These are phyloP conservation scores for Anastatus disparis DNA, from an alignment of 1,140 invertebrate genomes.

Conservation along the genomic window DNA sequence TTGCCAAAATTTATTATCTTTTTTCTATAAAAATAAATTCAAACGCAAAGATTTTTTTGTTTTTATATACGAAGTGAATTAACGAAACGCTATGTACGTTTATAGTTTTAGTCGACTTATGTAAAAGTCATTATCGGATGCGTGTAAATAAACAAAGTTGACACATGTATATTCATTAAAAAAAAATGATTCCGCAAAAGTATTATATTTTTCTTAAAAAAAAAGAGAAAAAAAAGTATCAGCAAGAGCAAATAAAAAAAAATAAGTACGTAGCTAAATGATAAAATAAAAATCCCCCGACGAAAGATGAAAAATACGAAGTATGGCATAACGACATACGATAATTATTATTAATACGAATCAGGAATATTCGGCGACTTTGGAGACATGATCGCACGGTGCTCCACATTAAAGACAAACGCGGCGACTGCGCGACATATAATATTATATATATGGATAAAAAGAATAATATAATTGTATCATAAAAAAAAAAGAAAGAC, in stretches of 20 bases:
- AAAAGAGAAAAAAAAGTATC: constrained; percentile 5
- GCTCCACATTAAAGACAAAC: too few relatives aligned
- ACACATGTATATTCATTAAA: constrained; percentile 24
- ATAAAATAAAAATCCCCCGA: too few relatives aligned
- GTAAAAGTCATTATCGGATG: constrained; percentile 28
- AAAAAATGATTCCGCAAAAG: constrained; percentile 23
- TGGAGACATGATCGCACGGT: constrained; percentile 41
- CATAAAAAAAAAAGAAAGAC: constrained; percentile 11
- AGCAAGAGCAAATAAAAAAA: constrained; percentile 12
- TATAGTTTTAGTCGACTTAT: constrained; percentile 36
- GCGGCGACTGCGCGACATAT: constrained; percentile 15
- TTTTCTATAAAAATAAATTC: constrained; percentile 1
- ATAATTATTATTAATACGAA: constrained; percentile 19
- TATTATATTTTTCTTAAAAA: constrained; percentile 41
- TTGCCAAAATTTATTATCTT: background rate
- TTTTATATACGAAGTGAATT: constrained; percentile 16
- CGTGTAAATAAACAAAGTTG: constrained; percentile 32
- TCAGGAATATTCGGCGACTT: constrained; percentile 34
- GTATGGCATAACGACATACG: background rate
- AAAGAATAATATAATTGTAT: constrained; percentile 30
- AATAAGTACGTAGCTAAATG: constrained; percentile 18
- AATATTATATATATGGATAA: constrained; percentile 25
- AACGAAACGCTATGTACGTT: background rate
- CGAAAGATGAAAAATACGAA: background rate
- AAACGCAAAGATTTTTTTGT: background rate